Evolutionary conservation across 30 jellyfish, hydroid and myxozoan species (phyloP).

Genomic region (Haliclystus octoradiatus): DNA sequence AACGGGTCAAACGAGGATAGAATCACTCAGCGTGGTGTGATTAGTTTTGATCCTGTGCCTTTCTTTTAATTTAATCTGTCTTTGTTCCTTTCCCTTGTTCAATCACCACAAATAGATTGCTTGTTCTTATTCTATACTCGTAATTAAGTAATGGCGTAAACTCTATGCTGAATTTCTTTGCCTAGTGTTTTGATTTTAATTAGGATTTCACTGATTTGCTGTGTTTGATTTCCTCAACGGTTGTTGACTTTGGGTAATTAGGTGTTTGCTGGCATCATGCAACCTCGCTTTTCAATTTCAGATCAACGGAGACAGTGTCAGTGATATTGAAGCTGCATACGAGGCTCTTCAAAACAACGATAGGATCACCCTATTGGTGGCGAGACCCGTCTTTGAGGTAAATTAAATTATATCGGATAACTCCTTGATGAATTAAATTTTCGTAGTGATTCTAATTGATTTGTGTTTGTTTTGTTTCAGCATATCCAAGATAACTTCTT

Average conservation of each 20-base stretch:
- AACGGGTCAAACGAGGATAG: no score
- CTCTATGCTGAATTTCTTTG: no score
- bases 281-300: conserved; percentile 6
- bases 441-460: neutral
- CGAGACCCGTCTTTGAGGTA: conserved; percentile 89
- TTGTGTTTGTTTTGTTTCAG: neutral
- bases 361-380: conserved; percentile 55
- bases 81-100: no score
- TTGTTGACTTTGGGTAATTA: neutral
- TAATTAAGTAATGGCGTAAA: no score
- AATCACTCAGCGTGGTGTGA: no score
- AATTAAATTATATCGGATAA: no score
- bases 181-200: neutral
- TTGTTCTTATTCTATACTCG: no score
- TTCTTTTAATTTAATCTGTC: no score
- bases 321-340: conserved; percentile 71
- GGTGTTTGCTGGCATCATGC: no score
- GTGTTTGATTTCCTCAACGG: neutral
- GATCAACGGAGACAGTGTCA: conserved; percentile 60
- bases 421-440: no score
- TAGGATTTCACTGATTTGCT: neutral
- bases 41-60: no score
- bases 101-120: no score
- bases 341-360: conserved; percentile 46
- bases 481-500: neutral